Conservation (phyloP, 1,140 invertebrate genomes). For the Nixonia krombeini region DNA sequence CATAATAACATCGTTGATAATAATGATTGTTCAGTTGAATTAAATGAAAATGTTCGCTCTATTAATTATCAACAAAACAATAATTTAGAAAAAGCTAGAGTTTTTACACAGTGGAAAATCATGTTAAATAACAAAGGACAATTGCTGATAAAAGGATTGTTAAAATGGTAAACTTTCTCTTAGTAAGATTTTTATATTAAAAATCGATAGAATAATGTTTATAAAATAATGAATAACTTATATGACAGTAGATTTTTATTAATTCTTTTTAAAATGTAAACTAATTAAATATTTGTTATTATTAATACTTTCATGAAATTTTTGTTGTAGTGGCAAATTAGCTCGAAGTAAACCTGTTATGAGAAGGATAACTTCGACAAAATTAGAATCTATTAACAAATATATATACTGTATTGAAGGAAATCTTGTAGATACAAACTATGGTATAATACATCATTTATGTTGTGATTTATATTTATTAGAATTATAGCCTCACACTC, state of each 20-base stretch:
- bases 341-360: conserved; percentile 58
- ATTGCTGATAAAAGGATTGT: conserved; percentile 57
- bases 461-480: too few species aligned
- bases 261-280: too few species aligned
- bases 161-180: conserved; percentile 43
- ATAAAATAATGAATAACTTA: too few species aligned
- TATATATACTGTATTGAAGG: conserved; percentile 56
- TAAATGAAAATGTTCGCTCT: background rate
- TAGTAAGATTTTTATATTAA: background rate
- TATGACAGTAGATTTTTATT: too few species aligned
- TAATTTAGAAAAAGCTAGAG: conserved; percentile 11
- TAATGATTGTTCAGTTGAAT: background rate
- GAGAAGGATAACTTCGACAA: conserved; percentile 41
- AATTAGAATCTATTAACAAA: conserved; percentile 53
- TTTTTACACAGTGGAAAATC: conserved; percentile 56
- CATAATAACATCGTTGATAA: background rate
- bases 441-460: conserved; percentile 43
- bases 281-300: too few species aligned
- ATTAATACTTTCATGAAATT: background rate
- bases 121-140: conserved; percentile 47
- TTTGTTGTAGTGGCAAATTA: conserved; percentile 47
- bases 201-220: conserved; percentile 2
- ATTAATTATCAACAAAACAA: background rate
- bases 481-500: too few species aligned
- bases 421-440: conserved; percentile 51